These are phyloP conservation scores for Rhingia rostrata DNA, from an alignment of 2,888 invertebrate species.

Conservation along the genomic window DNA sequence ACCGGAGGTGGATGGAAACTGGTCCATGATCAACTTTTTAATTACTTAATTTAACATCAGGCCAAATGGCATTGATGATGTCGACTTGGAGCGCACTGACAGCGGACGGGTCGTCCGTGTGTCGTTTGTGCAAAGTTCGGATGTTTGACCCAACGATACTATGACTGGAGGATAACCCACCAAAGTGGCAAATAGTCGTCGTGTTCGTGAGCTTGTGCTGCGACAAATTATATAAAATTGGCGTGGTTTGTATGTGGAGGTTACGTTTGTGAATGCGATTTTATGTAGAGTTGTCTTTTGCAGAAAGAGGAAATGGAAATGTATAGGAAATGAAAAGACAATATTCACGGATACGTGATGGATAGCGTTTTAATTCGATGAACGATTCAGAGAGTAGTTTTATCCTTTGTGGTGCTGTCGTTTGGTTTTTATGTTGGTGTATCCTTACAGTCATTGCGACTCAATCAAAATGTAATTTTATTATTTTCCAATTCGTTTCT, in stretches of 20 bases:
- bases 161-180: conserved; percentile 17
- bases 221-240: conserved; percentile 64
- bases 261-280: neutral
- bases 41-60: conserved; percentile 71
- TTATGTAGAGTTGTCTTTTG: conserved; percentile 1
- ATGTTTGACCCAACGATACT: conserved; percentile 14
- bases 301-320: conserved; percentile 33
- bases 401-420: neutral
- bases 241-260: neutral
- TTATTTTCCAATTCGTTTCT: conserved; percentile 52
- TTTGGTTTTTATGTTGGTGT: conserved; percentile 12
- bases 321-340: conserved; percentile 24
- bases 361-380: conserved; percentile 48
- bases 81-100: conserved; percentile 29
- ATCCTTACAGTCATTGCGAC: neutral
- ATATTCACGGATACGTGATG: conserved; percentile 22
- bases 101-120: conserved; percentile 49
- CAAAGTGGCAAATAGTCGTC: conserved; percentile 41
- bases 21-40: conserved; percentile 70
- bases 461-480: conserved; percentile 45
- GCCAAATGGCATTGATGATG: conserved; percentile 65
- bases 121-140: conserved; percentile 38
- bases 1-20: conserved; percentile 22
- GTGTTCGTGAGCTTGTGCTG: conserved; percentile 41
- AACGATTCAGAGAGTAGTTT: conserved; percentile 5